Conservation (phyloP, 2,888 invertebrate species). For the Sminthurinus aureus region DNA sequence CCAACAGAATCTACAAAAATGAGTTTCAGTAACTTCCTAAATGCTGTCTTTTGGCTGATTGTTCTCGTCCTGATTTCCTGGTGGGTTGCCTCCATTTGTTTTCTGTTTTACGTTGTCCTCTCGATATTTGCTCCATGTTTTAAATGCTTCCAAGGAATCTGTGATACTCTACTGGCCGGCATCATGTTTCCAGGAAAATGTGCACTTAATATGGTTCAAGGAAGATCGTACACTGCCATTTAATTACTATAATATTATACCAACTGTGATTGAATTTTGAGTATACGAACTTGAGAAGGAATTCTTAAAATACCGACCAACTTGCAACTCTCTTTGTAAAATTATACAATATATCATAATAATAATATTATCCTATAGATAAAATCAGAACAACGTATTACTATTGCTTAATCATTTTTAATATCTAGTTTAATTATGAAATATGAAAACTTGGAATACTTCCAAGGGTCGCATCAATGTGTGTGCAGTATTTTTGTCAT, state of each 20-base stretch:
- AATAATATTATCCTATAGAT: too few species aligned
- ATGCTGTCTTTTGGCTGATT: conserved; percentile 62
- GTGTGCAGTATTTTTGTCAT: too few species aligned
- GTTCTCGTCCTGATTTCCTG: conserved; percentile 62
- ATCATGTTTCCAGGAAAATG: conserved; percentile 63
- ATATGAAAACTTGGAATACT: too few species aligned
- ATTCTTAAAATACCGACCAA: too few species aligned
- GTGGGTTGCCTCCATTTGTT: conserved; percentile 62
- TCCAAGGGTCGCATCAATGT: too few species aligned
- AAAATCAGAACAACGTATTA: too few species aligned
- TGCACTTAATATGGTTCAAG: conserved; percentile 62
- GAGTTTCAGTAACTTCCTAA: conserved; percentile 65
- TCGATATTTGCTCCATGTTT: conserved; percentile 63
- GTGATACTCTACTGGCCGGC: conserved; percentile 62
- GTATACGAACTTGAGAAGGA: too few species aligned
- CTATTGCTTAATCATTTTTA: too few species aligned
- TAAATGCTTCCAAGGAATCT: conserved; percentile 60
- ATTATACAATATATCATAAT: too few species aligned
- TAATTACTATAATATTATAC: conserved; percentile 43
- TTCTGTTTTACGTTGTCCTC: conserved; percentile 62
- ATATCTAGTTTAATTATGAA: too few species aligned
- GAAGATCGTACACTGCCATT: conserved; percentile 61
- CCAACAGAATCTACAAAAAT: background rate
- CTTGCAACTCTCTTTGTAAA: too few species aligned
- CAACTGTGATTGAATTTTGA: too few species aligned